These are phyloP conservation scores for Linurgus olivaceus DNA, from an alignment of 2,797 vertebrate species.

Conservation along the genomic window DNA sequence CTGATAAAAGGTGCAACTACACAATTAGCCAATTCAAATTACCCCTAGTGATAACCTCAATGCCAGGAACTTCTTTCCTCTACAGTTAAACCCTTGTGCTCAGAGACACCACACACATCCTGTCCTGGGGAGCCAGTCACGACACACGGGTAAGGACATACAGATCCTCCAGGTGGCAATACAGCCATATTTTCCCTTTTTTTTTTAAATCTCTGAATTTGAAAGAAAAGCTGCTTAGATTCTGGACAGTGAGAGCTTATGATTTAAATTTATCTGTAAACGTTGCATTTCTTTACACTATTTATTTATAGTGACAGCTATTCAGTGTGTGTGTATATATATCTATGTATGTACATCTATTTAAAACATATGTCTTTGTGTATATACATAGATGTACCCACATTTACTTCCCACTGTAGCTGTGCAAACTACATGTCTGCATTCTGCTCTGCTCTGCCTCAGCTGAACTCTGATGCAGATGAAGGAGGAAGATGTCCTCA, in stretches of 20 bases:
- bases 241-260: background rate
- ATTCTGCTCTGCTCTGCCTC: background rate
- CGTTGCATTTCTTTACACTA: background rate
- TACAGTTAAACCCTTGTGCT: background rate
- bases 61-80: background rate
- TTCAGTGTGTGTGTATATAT: background rate
- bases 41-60: background rate
- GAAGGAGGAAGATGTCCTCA: background rate
- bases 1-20: background rate
- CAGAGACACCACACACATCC: too few relatives aligned
- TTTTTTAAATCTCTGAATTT: background rate
- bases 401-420: background rate
- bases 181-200: background rate
- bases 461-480: background rate
- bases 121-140: rapidly evolving
- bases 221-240: background rate
- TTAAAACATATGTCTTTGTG: background rate
- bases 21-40: background rate
- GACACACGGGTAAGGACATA: background rate
- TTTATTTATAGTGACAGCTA: conserved; percentile 16
- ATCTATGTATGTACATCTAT: background rate
- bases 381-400: background rate
- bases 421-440: background rate
- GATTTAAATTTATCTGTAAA: background rate
- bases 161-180: conserved; percentile 39